Evolutionary conservation across 2,113 vertebrate genomes (phyloP).

Genomic region (Piaya cayana): DNA sequence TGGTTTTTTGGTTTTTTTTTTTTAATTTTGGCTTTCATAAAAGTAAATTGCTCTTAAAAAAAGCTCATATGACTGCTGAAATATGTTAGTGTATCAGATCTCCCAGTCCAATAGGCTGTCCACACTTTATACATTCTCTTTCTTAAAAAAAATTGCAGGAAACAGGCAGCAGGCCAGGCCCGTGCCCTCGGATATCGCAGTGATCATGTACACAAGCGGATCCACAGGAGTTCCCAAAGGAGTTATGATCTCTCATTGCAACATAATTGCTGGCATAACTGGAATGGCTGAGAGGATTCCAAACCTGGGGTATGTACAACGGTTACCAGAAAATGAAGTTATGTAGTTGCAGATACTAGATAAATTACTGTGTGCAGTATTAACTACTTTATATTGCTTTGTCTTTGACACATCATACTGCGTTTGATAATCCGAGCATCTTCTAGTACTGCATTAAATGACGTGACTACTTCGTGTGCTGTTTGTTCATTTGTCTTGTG

Average conservation of each 20-base stretch:
- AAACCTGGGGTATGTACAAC: constrained; percentile 79
- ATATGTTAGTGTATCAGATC: background rate
- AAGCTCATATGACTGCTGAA: background rate
- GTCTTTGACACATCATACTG: background rate
- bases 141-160: constrained; percentile 59
- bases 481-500: background rate
- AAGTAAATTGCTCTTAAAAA: background rate
- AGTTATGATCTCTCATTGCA: constrained; percentile 95
- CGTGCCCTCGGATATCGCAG: constrained; percentile 84
- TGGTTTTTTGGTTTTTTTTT: background rate
- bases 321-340: background rate
- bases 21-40: background rate
- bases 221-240: constrained; percentile 95
- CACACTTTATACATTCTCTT: background rate
- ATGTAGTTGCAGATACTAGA: background rate
- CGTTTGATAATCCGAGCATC: background rate
- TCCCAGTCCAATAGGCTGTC: background rate
- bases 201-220: constrained; percentile 98
- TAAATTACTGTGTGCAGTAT: background rate
- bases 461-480: background rate
- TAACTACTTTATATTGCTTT: background rate
- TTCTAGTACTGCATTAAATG: background rate
- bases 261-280: constrained; percentile 90
- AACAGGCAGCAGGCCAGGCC: constrained; percentile 70
- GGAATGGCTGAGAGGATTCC: constrained; percentile 92